These are phyloP conservation scores for Hirudo medicinalis DNA, from an alignment of 1,140 invertebrate genomes.

Conservation along the genomic window DNA sequence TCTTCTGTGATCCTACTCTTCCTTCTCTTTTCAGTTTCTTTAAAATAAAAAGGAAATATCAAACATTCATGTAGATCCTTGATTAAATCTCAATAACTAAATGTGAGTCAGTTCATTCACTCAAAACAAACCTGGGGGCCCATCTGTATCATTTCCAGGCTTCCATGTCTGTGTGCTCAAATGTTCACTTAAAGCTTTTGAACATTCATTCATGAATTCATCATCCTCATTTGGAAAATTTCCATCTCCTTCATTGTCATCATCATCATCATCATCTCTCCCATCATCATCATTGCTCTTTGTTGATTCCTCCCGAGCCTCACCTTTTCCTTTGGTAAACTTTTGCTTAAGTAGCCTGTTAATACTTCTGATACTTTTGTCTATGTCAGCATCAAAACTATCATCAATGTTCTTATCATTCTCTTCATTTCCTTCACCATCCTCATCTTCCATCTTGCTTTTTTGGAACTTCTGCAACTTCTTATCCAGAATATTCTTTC, in stretches of 20 bases:
- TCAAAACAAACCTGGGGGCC: no score
- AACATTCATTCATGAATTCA: neutral
- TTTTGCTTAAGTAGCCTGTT: neutral
- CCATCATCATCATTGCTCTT: neutral
- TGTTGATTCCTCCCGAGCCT: constrained; percentile 11
- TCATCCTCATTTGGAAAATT: constrained; percentile 10
- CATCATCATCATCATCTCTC: neutral
- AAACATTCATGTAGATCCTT: no score
- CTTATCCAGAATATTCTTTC: neutral
- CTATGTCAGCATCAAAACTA: constrained; percentile 20
- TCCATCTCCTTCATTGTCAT: neutral
- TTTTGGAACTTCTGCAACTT: constrained; percentile 10
- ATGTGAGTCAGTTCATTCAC: no score
- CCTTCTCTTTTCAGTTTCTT: no score
- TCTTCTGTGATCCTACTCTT: no score
- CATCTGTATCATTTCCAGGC: neutral
- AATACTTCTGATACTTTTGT: constrained; percentile 19
- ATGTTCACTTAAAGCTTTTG: neutral
- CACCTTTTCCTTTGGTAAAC: neutral
- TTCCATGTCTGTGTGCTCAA: neutral
- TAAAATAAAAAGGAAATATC: no score
- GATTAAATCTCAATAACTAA: no score
- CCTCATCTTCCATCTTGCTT: constrained; percentile 2
- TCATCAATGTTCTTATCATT: neutral
- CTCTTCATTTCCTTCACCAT: constrained; percentile 1